phyloP scores from a whole-genome alignment of 2,888 invertebrate genomes.

The Drosophila imparisetae region DNA sequence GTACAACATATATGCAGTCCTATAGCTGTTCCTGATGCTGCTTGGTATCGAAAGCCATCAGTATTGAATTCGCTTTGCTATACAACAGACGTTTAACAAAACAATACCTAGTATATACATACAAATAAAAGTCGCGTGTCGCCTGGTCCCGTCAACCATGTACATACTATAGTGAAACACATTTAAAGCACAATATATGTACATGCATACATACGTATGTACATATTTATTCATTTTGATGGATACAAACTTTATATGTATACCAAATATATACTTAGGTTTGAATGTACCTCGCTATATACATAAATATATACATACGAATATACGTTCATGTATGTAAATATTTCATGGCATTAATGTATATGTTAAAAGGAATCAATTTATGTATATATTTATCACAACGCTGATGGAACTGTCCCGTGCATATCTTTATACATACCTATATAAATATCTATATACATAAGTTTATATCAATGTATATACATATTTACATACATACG shows the following conservation, averaged over 20 bases:
- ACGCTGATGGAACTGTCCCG: neutral
- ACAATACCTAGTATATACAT: slow-evolving; percentile 15
- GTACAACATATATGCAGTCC: slow-evolving; percentile 13
- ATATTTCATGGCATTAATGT: neutral
- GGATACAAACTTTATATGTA: slow-evolving; percentile 11
- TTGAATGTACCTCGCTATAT: slow-evolving; percentile 27
- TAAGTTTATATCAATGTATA: neutral
- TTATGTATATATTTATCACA: neutral
- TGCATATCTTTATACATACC: neutral
- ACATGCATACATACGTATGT: slow-evolving; percentile 9
- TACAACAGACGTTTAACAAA: slow-evolving; percentile 64
- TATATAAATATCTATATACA: slow-evolving; percentile 1
- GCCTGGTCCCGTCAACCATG: slow-evolving; percentile 38
- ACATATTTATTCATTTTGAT: slow-evolving; percentile 7
- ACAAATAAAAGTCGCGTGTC: slow-evolving; percentile 44
- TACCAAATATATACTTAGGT: slow-evolving; percentile 23
- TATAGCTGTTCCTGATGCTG: slow-evolving; percentile 44
- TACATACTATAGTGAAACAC: slow-evolving; percentile 22
- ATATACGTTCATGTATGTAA: neutral
- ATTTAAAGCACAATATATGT: slow-evolving; percentile 13
- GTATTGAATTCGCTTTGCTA: slow-evolving; percentile 71
- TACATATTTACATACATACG: neutral
- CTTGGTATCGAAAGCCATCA: slow-evolving; percentile 41
- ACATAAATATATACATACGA: neutral
- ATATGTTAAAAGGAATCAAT: neutral